phyloP scores from a whole-genome alignment of 1,140 invertebrate species.

The Zaprionus kolodkinae region DNA sequence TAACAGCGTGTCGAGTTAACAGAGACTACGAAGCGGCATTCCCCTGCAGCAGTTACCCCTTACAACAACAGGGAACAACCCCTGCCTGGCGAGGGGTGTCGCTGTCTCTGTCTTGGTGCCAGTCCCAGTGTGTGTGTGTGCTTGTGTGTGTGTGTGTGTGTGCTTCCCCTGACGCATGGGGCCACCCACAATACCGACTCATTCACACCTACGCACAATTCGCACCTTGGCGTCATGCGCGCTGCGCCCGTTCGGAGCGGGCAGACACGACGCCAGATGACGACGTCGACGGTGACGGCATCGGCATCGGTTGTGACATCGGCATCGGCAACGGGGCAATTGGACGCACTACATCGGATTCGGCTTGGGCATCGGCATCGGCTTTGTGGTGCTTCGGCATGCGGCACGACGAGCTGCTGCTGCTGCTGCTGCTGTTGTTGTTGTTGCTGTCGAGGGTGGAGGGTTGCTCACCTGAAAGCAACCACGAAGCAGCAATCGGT shows the following conservation, averaged over 20 bases:
- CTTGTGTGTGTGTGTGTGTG: not conserved
- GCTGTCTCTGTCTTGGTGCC: too few species aligned
- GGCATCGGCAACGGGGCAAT: constrained; percentile 1
- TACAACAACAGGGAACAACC: constrained; percentile 51
- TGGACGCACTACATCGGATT: constrained; percentile 18
- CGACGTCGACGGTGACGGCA: not conserved
- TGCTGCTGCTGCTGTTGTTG: constrained; percentile 2
- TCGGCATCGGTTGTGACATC: not conserved
- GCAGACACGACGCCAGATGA: constrained; percentile 12
- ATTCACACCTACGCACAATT: constrained; percentile 61
- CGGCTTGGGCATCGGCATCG: constrained; percentile 17
- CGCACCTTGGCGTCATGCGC: constrained; percentile 78
- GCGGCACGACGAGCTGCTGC: constrained; percentile 49
- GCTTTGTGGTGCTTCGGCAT: constrained; percentile 44
- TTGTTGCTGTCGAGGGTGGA: constrained; percentile 40
- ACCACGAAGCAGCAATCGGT: constrained; percentile 30
- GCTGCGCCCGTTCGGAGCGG: constrained; percentile 65
- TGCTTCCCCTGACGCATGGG: constrained; percentile 11
- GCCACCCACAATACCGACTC: constrained; percentile 42
- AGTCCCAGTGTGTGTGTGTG: not conserved
- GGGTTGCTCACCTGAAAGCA: constrained; percentile 65
- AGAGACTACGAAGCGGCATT: not conserved
- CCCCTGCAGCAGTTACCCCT: constrained; percentile 49
- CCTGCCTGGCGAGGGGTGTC: constrained; percentile 1
- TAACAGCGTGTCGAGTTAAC: constrained; percentile 21